Base-by-base conservation (phyloP, 2,888 invertebrate genomes). In the Leucophenga maculata region DNA sequence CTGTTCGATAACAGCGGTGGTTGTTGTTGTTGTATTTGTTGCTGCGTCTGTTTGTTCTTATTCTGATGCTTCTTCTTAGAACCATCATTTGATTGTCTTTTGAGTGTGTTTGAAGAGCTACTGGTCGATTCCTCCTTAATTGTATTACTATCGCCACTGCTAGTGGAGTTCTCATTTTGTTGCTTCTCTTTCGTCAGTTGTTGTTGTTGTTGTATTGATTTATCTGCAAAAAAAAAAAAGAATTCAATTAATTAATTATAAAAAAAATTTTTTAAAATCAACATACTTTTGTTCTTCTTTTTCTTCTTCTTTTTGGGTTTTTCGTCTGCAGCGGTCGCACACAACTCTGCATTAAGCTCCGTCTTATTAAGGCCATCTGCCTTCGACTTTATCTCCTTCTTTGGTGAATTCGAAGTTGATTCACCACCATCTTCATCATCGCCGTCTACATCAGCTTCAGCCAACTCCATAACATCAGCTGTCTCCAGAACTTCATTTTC, bases 281-380 rank as follows among this genome's bases (percentile, higher is more conserved):
- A 82, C 86, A 82, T 77, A 86, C 86, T 86, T 75, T 86, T 86
- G 65, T 86, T 86, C 75, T 86, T 87, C 79, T 81, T 85, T 69
- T 85, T 87, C 77, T 80, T 85, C 68, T 83, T 83, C 76, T 86
- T 86, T 67, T 86, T 86, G 57, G 77, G 68, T 64, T 79, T 77
- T 32, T 78, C 82, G 68, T 55, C 75, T 78, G 55, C 72, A n/a
- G 64, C 71, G 9, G 6, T 50, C 68, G n/a, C 69, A 57, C 18
- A 18, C 57, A 64, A 44, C 68, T 62, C 68, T 14, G 52, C 69
- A 72, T 44, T 70, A 46, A 46, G 67, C 69, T 50, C 52, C 6
- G n/a, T 39, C 32, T 75, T 71, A 13, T 75, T 74, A 8, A 60
- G 66, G 4, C 65, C 68, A 3, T 65, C 69, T 0, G 13, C 8